Evolutionary conservation across 2,888 invertebrate species (phyloP).

Genomic region (Campaea margaritaria): DNA sequence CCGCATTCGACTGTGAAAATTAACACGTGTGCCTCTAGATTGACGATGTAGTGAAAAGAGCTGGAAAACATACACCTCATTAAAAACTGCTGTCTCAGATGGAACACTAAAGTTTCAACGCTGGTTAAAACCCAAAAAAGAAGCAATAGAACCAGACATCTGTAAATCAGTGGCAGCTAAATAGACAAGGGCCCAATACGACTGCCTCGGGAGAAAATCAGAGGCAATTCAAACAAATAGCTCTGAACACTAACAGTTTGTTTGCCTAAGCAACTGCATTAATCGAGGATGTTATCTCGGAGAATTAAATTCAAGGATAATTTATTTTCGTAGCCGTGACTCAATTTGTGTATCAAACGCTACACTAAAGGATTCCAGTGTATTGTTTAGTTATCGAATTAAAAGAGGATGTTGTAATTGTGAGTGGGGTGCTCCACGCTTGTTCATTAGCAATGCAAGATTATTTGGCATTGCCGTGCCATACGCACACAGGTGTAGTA

Average conservation of each 20-base stretch:
- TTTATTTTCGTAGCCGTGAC: slow-evolving; percentile 41
- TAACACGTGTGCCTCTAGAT: slow-evolving; percentile 54
- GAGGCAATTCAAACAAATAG: slow-evolving; percentile 30
- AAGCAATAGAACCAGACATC: slow-evolving; percentile 27
- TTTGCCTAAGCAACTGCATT: slow-evolving; percentile 32
- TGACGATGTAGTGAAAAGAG: slow-evolving; percentile 45
- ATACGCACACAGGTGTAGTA: slow-evolving; percentile 44
- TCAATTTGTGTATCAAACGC: slow-evolving; percentile 33
- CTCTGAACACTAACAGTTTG: slow-evolving; percentile 23
- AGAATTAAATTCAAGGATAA: slow-evolving; percentile 48
- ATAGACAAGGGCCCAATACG: slow-evolving; percentile 25
- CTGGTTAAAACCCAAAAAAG: slow-evolving; percentile 19
- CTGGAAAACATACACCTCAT: slow-evolving; percentile 31
- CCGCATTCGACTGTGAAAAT: slow-evolving; percentile 64
- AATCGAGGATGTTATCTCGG: slow-evolving; percentile 32
- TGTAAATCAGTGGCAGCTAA: slow-evolving; percentile 27
- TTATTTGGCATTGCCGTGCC: slow-evolving; percentile 52
- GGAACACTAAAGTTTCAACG: slow-evolving; percentile 15
- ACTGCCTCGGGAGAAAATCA: slow-evolving; percentile 39
- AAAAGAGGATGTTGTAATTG: slow-evolving; percentile 56
- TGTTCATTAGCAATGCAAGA: slow-evolving; percentile 54
- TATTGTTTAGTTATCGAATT: slow-evolving; percentile 42
- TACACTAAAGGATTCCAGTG: slow-evolving; percentile 22
- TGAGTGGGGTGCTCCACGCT: slow-evolving; percentile 48
- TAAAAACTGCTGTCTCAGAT: slow-evolving; percentile 27